Evolutionary conservation across 2,113 vertebrate genomes (phyloP), one percentile per base, ranked within the genome.

Genomic region (Gasterosteus nipponicus): DNA sequence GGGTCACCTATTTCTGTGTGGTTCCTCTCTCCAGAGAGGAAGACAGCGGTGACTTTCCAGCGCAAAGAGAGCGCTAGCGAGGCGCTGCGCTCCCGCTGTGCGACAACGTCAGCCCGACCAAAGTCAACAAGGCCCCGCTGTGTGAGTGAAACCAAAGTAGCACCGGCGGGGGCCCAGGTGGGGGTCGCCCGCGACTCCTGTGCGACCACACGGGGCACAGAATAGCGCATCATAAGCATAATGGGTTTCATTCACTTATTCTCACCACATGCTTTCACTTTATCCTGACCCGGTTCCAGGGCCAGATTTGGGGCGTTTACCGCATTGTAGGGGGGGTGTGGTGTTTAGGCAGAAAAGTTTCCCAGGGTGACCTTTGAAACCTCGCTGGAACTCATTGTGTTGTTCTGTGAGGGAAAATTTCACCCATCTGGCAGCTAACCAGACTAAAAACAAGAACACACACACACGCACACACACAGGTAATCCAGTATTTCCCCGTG

Each of bases 101-200:
- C 10, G 42, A 87, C 88, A 84, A 80, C 83, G 73, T 73, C 75
- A 69, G 86, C 7, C 75, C 56, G 26, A 87, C 85, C 87, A 93
- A 91, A 90, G 72, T 78, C 86, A 89, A 93, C 86, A 91, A 58
- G 76, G 58, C 75, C 22, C 82, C 1, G 7, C 86, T 71, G 86
- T 75, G 82, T 65, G 78, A 77, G 77, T 72, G 82, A 69, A 87
- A 86, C 83, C 54, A 64, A 76, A 77, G 77, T 64, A 84, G 81
- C 35, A 65, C 62, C 38, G 16, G 61, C 5, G 87, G 78, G 81
- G 68, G 31, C 29, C 49, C 19, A 4, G 38, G 49, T 8, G 44
- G 49, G 75, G 66, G 59, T 64, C 22, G 53, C 56, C 56, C 2
- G 31, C 31, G 59, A 83, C 83, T 85, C 84, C 84, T 44, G 80